phyloP scores from a whole-genome alignment of 53 echinoderm and acorn worm genomes.

The Paelopatides confundens region DNA sequence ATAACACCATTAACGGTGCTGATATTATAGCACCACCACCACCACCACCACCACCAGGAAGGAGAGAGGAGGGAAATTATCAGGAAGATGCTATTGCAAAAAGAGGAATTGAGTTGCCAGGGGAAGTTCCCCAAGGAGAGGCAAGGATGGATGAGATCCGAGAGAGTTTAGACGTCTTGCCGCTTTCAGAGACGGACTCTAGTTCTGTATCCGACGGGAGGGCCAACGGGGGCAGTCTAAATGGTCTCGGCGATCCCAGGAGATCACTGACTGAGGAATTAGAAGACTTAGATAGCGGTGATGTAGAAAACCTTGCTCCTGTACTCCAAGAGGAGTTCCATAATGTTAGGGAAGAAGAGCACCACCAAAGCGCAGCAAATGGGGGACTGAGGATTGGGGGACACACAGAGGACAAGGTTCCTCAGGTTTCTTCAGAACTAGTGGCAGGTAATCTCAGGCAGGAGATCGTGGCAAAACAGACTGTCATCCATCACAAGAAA shows the following conservation, averaged over 20 bases:
- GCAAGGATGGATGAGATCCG: neutral
- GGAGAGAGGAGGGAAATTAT: neutral
- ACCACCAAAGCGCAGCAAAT: neutral
- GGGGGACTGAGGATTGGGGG: neutral
- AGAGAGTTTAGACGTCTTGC: constrained; percentile 22
- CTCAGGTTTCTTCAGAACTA: neutral
- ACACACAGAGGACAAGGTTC: neutral
- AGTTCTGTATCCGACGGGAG: constrained; percentile 25
- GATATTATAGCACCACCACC: neutral
- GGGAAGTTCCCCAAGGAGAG: neutral
- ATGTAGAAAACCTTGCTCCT: no score
- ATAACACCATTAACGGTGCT: neutral
- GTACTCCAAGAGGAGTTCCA: constrained; percentile 5
- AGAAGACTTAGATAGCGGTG: neutral
- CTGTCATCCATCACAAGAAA: neutral
- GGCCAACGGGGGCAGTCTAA: neutral
- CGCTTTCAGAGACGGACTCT: constrained; percentile 27
- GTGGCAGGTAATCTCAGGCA: neutral
- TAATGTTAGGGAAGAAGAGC: neutral
- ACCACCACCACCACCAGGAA: neutral
- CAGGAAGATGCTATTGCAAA: neutral
- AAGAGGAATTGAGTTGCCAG: neutral
- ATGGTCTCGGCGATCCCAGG: neutral
- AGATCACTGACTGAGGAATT: constrained; percentile 8
- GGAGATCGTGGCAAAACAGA: neutral